These are phyloP conservation scores for Drosophila histrio DNA, from an alignment of 2,888 invertebrate genomes.

Conservation along the genomic window DNA sequence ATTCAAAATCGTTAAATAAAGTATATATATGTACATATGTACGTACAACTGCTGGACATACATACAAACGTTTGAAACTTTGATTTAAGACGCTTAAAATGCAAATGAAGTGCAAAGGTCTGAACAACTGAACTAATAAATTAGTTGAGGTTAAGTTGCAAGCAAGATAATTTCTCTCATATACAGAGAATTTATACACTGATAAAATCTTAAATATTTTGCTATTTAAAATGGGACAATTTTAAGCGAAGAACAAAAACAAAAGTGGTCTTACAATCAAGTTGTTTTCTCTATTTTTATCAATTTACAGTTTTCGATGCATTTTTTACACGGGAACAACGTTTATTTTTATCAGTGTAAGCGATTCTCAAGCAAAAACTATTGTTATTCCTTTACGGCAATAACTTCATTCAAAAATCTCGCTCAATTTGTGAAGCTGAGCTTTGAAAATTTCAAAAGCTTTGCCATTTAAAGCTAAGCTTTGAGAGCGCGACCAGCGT, in stretches of 20 bases:
- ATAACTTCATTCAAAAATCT: background rate
- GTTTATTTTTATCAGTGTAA: no score
- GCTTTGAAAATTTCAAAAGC: background rate
- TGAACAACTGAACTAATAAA: conserved; percentile 15
- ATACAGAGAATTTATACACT: no score
- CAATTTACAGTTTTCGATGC: no score
- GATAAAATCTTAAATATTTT: no score
- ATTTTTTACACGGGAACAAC: no score
- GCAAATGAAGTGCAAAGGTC: conserved; percentile 42
- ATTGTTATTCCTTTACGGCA: background rate
- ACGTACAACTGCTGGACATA: background rate
- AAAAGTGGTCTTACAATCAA: no score
- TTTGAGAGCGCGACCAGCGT: background rate
- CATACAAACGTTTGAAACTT: background rate
- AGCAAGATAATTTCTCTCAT: background rate
- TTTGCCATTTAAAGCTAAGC: background rate
- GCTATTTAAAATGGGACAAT: no score
- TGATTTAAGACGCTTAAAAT: conserved; percentile 16
- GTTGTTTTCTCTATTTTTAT: no score
- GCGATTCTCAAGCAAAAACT: background rate
- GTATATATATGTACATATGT: background rate
- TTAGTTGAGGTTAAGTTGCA: conserved; percentile 5
- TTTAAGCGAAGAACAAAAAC: no score
- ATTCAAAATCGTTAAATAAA: conserved; percentile 57
- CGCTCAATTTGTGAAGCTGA: background rate